phyloP scores from a whole-genome alignment of 2,113 vertebrate species.

The Aramus guarauna region DNA sequence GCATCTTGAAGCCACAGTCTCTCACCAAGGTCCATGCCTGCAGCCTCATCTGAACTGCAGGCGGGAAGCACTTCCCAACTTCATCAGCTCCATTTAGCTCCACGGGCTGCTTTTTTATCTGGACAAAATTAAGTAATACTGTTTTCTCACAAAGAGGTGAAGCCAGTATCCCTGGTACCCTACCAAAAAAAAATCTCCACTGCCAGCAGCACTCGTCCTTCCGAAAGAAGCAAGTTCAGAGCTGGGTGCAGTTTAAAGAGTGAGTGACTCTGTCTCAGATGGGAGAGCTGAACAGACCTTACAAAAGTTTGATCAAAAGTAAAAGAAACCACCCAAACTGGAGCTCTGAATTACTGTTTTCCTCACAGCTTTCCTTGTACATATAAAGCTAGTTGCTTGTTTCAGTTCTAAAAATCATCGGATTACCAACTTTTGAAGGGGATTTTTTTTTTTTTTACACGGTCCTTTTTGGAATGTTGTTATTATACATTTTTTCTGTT shows the following conservation, averaged over 20 bases:
- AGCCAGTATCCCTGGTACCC: neutral
- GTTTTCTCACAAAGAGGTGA: rapidly evolving
- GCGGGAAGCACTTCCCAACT: neutral
- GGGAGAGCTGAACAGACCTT: neutral
- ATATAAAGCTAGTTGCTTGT: neutral
- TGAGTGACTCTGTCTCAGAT: neutral
- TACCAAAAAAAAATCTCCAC: neutral
- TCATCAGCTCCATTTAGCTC: neutral
- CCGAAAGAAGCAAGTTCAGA: neutral
- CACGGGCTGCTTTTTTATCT: neutral
- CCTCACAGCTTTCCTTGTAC: neutral
- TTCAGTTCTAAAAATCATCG: neutral
- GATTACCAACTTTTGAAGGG: neutral
- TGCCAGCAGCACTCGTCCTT: neutral
- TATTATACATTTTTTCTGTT: neutral
- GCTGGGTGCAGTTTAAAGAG: neutral
- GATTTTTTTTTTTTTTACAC: neutral
- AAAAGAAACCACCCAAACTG: neutral
- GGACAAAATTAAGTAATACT: neutral
- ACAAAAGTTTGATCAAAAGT: neutral
- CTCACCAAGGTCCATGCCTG: neutral
- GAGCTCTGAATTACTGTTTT: neutral
- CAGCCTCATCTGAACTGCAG: neutral
- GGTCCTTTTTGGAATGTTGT: neutral
- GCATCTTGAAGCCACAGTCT: neutral